These are phyloP conservation scores for Parasteatoda lunata DNA, from an alignment of 2,888 invertebrate species.

Conservation along the genomic window DNA sequence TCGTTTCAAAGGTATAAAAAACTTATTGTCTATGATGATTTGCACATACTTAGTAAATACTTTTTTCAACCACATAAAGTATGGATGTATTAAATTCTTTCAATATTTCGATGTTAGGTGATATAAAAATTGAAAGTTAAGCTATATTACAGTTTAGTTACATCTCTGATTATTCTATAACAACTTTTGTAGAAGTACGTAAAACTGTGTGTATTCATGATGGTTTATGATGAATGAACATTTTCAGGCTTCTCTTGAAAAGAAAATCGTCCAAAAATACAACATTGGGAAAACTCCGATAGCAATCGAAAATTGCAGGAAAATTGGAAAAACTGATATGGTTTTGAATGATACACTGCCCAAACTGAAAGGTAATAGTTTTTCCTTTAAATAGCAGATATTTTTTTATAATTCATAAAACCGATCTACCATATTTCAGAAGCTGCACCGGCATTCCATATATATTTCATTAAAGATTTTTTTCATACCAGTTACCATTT, in stretches of 20 bases:
- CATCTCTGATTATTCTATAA: background rate
- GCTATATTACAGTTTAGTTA: background rate
- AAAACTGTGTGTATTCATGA: too few relatives aligned
- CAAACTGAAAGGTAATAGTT: conserved; percentile 71
- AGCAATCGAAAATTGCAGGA: conserved; percentile 71
- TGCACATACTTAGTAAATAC: background rate
- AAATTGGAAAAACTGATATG: conserved; percentile 72
- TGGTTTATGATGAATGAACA: background rate
- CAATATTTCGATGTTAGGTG: background rate
- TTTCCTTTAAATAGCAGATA: background rate
- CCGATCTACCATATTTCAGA: background rate
- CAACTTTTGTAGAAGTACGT: background rate
- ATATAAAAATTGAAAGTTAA: background rate
- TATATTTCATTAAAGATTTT: background rate
- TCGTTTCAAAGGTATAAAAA: conserved; percentile 73
- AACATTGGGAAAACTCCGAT: conserved; percentile 68
- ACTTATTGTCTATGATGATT: background rate
- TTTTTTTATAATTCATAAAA: background rate
- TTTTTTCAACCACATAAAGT: background rate
- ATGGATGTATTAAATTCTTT: background rate
- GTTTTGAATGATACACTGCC: conserved; percentile 72
- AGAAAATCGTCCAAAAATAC: conserved; percentile 65
- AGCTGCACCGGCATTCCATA: background rate
- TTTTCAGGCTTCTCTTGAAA: conserved; percentile 48
- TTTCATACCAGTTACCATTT: background rate